Conservation (phyloP, 2,888 invertebrate species). For the Scrobipalpa costella region DNA sequence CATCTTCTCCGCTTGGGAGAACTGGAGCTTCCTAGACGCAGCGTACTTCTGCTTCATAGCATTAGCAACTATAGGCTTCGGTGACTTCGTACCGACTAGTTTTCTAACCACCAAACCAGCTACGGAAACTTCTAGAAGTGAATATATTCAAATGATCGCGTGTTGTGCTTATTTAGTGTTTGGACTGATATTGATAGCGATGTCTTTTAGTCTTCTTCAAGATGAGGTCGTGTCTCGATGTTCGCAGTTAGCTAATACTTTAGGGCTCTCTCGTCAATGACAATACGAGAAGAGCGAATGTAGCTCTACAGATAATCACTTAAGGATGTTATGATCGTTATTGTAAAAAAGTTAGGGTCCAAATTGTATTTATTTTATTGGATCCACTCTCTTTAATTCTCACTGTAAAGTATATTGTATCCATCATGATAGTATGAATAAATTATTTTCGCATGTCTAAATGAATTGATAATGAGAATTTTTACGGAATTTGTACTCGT, state of each 20-base stretch:
- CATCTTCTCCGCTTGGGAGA: conserved; percentile 89
- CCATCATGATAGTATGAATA: conserved; percentile 37
- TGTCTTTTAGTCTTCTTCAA: conserved; percentile 92
- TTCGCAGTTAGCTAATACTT: conserved; percentile 85
- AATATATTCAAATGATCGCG: conserved; percentile 87
- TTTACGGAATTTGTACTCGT: conserved; percentile 75
- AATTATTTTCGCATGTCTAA: conserved; percentile 65
- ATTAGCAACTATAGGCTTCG: conserved; percentile 90
- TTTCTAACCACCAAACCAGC: conserved; percentile 71
- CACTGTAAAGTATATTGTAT: conserved; percentile 44
- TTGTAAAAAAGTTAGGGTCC: conserved; percentile 56
- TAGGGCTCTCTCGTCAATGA: conserved; percentile 85
- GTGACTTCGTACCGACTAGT: conserved; percentile 86
- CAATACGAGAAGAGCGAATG: conserved; percentile 77
- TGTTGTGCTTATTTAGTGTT: conserved; percentile 90
- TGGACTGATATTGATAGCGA: conserved; percentile 90
- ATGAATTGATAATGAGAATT: conserved; percentile 57
- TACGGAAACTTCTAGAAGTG: conserved; percentile 69
- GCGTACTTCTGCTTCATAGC: conserved; percentile 93
- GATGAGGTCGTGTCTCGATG: conserved; percentile 89
- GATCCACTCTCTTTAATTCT: conserved; percentile 51
- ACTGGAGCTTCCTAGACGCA: conserved; percentile 90
- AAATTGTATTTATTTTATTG: conserved; percentile 43
- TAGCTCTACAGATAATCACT: conserved; percentile 70
- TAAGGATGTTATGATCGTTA: conserved; percentile 78